These are phyloP conservation scores for Axis porcinus DNA, from an alignment of 2,113 vertebrate genomes.

Conservation along the genomic window DNA sequence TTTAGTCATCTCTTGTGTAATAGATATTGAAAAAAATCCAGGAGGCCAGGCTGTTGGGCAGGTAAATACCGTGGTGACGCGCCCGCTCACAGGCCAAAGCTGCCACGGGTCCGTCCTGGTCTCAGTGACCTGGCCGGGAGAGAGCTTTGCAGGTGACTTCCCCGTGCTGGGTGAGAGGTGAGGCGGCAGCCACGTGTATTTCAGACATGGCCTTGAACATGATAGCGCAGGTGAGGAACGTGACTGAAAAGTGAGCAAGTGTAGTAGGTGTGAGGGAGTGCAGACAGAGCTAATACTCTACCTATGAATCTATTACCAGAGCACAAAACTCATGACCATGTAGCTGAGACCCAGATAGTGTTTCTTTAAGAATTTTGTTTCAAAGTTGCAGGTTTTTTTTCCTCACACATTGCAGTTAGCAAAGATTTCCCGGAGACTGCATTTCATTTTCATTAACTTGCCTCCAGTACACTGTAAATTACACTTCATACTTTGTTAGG, in stretches of 20 bases:
- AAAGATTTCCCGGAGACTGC: background rate
- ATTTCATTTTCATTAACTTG: constrained; percentile 1
- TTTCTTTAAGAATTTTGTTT: background rate
- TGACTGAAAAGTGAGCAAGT: background rate
- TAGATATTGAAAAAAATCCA: background rate
- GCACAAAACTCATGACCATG: background rate
- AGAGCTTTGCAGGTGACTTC: background rate
- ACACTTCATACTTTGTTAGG: background rate
- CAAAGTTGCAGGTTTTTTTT: background rate
- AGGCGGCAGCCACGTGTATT: background rate
- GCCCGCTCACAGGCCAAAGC: background rate
- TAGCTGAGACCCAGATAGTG: background rate
- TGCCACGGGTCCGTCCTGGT: background rate
- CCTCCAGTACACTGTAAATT: background rate
- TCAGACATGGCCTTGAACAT: background rate
- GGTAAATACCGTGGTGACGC: background rate
- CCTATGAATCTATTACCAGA: background rate
- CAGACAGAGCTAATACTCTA: background rate
- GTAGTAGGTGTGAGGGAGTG: background rate
- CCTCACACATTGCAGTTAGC: background rate
- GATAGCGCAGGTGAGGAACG: background rate
- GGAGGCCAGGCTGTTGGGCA: background rate
- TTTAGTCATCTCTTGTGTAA: background rate
- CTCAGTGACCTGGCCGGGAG: background rate
- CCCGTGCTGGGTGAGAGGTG: background rate